Base-by-base conservation (phyloP, 2,113 vertebrate species). In the Onychorhynchus coronatus region DNA sequence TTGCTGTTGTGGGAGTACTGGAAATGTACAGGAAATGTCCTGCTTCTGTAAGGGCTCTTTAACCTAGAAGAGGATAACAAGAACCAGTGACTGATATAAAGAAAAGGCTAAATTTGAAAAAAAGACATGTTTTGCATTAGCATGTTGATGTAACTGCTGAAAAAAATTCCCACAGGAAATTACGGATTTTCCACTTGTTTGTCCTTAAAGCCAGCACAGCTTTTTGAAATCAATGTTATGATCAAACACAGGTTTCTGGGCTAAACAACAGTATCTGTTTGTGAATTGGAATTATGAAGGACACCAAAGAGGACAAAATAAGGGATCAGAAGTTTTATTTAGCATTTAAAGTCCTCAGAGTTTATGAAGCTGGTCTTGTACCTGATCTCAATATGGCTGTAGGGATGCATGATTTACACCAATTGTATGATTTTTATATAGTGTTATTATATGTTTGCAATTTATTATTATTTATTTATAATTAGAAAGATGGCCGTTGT, bases 61-160 rank as follows among this genome's bases (percentile, higher is more conserved):
- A 78, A 67, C n/a, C 39, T 28, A 35, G 59, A 75, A 91, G 49
- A 25, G 2, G 5, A 41, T 42, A 46, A 92, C 28, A 77, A 58
- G 55, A 81, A 39, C 20, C 39, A 30, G 23, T 53, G 14, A 21
- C 21, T 89, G 31, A n/a, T 84, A 78, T 28, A 15, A 56, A 84
- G 66, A 49, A 19, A 89, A 76, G 63, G 33, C 8, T 56, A 37
- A 56, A 65, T 46, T 52, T 72, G 11, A 47, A 88, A 55, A 47
- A 62, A 59, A 8, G 24, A 28, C 0, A 0, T 52, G 4, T 50
- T 94, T 77, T 67, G 2, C 63, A 74, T 66, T 49, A 88, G 8
- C 1, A 0, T 68, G 47, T 47, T 0, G 0, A 15, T 80, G 8
- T 39, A 85, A 56, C 7, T 65, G 16, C 53, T 41, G 30, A 9